phyloP scores from a whole-genome alignment of 2,113 vertebrate genomes.

The Gracilinanus agilis region DNA sequence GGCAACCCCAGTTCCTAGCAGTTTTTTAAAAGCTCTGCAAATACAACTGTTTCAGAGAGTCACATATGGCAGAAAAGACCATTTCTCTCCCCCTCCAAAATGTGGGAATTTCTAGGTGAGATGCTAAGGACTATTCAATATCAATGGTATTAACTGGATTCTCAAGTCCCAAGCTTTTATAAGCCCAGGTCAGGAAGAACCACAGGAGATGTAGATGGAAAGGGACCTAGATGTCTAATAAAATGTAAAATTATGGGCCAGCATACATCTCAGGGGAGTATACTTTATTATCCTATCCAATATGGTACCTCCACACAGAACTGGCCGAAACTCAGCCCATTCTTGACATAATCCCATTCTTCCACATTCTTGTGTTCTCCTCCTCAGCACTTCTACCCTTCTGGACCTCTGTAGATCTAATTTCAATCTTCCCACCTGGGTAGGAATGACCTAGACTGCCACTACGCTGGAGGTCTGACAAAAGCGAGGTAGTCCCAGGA shows the following conservation, averaged over 20 bases:
- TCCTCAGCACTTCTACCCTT: background rate
- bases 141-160: background rate
- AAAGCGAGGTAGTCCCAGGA: background rate
- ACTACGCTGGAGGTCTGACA: background rate
- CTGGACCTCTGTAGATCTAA: background rate
- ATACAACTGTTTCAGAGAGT: background rate
- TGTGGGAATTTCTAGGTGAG: background rate
- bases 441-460: background rate
- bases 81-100: background rate
- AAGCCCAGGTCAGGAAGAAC: background rate
- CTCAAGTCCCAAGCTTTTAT: background rate
- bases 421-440: background rate
- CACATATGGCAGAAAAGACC: background rate
- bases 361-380: background rate
- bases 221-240: background rate
- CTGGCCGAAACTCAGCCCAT: background rate
- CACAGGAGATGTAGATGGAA: background rate
- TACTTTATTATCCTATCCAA: background rate
- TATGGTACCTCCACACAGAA: background rate
- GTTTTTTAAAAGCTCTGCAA: background rate
- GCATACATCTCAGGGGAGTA: background rate
- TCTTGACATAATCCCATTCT: background rate
- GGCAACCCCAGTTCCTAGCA: background rate
- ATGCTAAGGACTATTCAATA: background rate
- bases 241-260: background rate